Percentiles rank a stretch among this genome's conserved stretches.
Conservation (phyloP, 2,113 vertebrate species). For the Oxygymnocypris stewartii region DNA sequence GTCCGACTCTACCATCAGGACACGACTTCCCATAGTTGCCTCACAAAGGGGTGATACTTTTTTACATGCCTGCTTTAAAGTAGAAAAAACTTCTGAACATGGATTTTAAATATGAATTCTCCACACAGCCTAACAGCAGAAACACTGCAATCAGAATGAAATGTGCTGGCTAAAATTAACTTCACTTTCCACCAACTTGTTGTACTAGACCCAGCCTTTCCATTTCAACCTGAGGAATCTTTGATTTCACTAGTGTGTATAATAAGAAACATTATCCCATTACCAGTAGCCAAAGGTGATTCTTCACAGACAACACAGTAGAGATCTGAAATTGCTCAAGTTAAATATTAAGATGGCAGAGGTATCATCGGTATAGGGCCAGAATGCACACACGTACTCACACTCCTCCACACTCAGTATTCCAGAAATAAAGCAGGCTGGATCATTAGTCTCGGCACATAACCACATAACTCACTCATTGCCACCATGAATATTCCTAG, state of each 20-base stretch:
- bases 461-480: slow-evolving; percentile 41
- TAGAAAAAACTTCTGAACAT: not conserved
- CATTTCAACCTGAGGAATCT: slow-evolving; percentile 1
- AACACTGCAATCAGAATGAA: not conserved
- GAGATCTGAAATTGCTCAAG: not conserved
- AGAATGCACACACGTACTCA: not conserved
- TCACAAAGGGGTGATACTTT: too few species aligned
- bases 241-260: slow-evolving; percentile 16
- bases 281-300: not conserved
- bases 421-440: slow-evolving; percentile 43
- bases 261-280: slow-evolving; percentile 7
- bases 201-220: slow-evolving; percentile 5
- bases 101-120: not conserved
- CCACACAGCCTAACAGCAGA: not conserved
- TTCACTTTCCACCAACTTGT: slow-evolving; percentile 8
- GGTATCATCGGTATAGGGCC: not conserved
- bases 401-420: slow-evolving; percentile 10
- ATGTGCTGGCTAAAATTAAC: slow-evolving; percentile 1
- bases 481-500: slow-evolving; percentile 38
- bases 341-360: slow-evolving; percentile 16
- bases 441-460: slow-evolving; percentile 37
- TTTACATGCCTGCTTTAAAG: not conserved
- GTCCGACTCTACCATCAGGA: too few species aligned
- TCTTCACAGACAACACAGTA: not conserved
- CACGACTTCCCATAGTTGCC: too few species aligned